Evolutionary conservation across 2,888 invertebrate genomes (phyloP).

Genomic region (Aphodius granarius): DNA sequence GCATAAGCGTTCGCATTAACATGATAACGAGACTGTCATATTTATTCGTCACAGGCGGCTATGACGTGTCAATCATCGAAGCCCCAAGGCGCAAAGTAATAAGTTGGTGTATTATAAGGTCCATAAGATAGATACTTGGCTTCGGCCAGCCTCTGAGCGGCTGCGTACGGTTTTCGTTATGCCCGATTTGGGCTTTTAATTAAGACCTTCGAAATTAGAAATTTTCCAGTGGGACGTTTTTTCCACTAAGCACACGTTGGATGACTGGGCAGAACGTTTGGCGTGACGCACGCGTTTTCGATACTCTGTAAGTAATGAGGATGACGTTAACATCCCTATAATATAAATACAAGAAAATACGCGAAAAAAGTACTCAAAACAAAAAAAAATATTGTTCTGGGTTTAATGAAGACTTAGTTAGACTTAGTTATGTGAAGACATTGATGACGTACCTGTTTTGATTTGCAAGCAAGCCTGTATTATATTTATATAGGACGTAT

Average conservation of each 20-base stretch:
- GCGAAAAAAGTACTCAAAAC: too few relatives aligned
- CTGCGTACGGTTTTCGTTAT: constrained; percentile 5
- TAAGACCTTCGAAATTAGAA: constrained; percentile 18
- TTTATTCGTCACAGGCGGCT: constrained; percentile 26
- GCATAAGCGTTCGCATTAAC: constrained; percentile 19
- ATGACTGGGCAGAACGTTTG: not conserved
- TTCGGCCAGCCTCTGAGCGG: not conserved
- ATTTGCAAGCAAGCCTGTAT: not conserved
- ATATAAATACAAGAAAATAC: too few relatives aligned
- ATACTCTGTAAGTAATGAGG: not conserved
- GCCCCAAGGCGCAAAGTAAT: constrained; percentile 20
- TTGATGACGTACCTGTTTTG: too few relatives aligned
- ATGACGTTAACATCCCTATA: too few relatives aligned
- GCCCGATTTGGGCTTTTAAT: constrained; percentile 14
- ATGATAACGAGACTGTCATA: constrained; percentile 24
- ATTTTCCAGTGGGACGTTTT: constrained; percentile 5
- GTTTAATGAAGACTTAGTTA: too few relatives aligned
- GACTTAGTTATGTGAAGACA: too few relatives aligned
- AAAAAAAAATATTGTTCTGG: too few relatives aligned
- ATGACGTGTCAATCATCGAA: constrained; percentile 24
- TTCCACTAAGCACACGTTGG: not conserved
- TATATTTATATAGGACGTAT: not conserved
- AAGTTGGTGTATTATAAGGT: not conserved
- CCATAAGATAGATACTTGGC: not conserved
- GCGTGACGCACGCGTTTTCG: not conserved